Base-by-base conservation (phyloP, 2,888 invertebrate species). In the Anaspis maculata region DNA sequence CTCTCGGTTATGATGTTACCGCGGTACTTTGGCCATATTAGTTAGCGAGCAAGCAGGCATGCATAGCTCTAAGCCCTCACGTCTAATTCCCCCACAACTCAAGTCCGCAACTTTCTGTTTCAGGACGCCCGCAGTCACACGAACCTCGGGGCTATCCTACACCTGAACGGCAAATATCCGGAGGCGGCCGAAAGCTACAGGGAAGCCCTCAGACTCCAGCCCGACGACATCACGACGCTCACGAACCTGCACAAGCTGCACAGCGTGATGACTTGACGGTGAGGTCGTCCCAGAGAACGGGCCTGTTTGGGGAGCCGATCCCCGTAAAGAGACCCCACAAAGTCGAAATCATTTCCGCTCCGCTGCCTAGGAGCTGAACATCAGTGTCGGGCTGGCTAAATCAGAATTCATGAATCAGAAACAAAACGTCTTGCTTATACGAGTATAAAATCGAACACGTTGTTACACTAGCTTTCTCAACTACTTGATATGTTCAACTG, bases 131-230 rank as follows among this genome's bases (percentile, higher is more conserved):
- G 88, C 46, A 86, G 89, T 37, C 90, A 92, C 67, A 90, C 92
- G 55, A 95, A 96, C 66, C 74, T 94, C 34, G 96, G 95, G 13
- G 95, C 95, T 36, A 95, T 96, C 59, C 72, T 92, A 37, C 95
- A 96, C 68, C 73, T 92, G 46, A 89, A 94, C 62, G 90, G 90
- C 13, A 91, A 91, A 64, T 83, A 89, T 52, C 70, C 73, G 14
- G 86, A 90, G 45, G 96, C 96, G 0, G 89, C 90, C 26, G 72
- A 76, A 10, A 84, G 88, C 38, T 96, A 96, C 65, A 73, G 83
- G 48, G 78, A 81, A 56, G 94, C 95, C 1, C 69, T 96, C 35
- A 73, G 81, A 54, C 69, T 95, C 34, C 83, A 89, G 57, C 95
- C 95, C 0, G 82, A 84, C 43, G 94, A 96, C 63, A 76, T 78